Conservation (phyloP, 2,888 invertebrate genomes). For the Crepidodera aurea region DNA sequence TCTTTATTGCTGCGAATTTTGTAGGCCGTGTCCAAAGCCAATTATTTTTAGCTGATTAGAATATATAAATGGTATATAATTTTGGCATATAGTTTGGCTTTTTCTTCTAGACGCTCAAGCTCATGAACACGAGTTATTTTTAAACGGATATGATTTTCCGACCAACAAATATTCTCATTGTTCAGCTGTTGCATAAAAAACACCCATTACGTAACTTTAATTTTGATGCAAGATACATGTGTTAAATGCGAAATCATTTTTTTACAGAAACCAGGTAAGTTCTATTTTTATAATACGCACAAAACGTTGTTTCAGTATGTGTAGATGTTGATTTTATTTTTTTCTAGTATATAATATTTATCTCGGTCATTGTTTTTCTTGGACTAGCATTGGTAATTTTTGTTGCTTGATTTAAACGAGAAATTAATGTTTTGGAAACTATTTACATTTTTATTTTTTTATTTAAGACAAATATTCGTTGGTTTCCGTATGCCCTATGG, state of each 20-base stretch:
- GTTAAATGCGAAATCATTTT: neutral
- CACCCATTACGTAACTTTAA: slow-evolving; percentile 12
- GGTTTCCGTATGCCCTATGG: no score
- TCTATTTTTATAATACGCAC: neutral
- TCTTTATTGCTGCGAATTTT: neutral
- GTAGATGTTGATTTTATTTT: no score
- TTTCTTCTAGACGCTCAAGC: slow-evolving; percentile 23
- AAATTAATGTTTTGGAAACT: no score
- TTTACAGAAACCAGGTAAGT: neutral
- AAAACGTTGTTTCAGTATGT: no score
- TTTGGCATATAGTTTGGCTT: slow-evolving; percentile 22
- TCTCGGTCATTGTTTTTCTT: no score
- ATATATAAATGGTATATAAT: slow-evolving; percentile 32
- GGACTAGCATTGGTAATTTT: no score
- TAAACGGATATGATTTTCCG: slow-evolving; percentile 11
- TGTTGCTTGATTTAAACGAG: no score
- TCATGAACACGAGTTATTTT: slow-evolving; percentile 28
- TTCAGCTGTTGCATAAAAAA: slow-evolving; percentile 20
- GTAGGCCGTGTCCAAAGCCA: neutral
- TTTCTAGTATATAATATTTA: no score
- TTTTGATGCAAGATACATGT: neutral
- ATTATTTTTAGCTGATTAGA: slow-evolving; percentile 36
- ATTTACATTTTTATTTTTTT: no score
- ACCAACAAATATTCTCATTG: slow-evolving; percentile 22
- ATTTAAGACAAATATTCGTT: no score